Evolutionary conservation across 2,797 vertebrate genomes (phyloP).

Genomic region (Anguilla megastoma): DNA sequence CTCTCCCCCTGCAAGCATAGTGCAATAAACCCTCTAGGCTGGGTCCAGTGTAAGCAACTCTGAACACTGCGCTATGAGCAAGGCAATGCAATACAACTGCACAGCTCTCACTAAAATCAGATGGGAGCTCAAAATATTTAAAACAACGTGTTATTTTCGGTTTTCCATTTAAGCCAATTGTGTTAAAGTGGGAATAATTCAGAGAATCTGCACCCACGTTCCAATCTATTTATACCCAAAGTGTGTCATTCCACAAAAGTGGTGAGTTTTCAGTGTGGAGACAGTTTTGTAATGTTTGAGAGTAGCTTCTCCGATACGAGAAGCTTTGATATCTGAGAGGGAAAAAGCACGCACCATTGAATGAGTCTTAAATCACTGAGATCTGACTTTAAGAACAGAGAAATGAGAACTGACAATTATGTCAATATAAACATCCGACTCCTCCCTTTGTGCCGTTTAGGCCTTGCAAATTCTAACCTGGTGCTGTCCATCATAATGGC

Average conservation of each 20-base stretch:
- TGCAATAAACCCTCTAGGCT: background rate
- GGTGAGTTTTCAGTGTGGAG: background rate
- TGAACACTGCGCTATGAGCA: background rate
- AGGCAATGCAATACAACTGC: background rate
- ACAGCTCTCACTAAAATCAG: background rate
- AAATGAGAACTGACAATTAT: background rate
- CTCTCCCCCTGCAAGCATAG: background rate
- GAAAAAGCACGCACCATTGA: background rate
- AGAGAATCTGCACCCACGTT: background rate
- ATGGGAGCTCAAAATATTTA: background rate
- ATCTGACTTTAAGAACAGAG: background rate
- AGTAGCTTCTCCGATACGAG: background rate
- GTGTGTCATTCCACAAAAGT: background rate
- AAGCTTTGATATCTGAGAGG: background rate
- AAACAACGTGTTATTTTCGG: background rate
- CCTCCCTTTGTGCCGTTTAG: background rate
- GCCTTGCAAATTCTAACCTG: background rate
- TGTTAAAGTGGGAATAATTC: background rate
- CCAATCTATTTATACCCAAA: background rate
- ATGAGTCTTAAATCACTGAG: background rate
- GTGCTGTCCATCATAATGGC: background rate
- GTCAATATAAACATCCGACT: background rate
- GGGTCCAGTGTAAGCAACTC: conserved; percentile 4
- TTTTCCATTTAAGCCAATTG: background rate
- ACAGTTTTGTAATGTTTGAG: background rate